These are phyloP conservation scores for Sturnus vulgaris DNA, from an alignment of 2,113 vertebrate genomes.

Conservation along the genomic window DNA sequence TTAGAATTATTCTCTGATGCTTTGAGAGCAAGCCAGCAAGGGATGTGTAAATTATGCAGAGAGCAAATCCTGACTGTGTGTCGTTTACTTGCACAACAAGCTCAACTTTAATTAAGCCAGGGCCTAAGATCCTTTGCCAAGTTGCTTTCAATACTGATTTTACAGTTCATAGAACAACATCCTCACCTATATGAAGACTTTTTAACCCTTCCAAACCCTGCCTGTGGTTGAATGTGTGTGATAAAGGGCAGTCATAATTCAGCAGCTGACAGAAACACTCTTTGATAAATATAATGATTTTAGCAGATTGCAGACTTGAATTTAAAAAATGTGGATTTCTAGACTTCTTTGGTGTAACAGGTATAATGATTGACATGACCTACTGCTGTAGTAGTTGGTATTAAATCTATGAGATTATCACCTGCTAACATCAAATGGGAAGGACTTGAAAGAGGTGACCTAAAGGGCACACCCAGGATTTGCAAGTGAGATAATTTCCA, in stretches of 20 bases:
- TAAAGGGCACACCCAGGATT: background rate
- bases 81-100: constrained; percentile 69
- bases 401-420: background rate
- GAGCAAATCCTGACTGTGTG: constrained; percentile 62
- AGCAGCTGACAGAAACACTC: background rate
- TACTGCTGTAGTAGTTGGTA: background rate
- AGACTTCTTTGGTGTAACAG: background rate
- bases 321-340: background rate
- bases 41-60: constrained; percentile 57
- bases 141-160: constrained; percentile 60
- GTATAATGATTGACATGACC: background rate
- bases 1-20: background rate
- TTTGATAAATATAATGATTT: background rate
- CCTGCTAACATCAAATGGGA: background rate
- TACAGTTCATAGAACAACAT: constrained; percentile 57
- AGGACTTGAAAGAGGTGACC: background rate
- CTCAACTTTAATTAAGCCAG: constrained; percentile 66
- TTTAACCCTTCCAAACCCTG: constrained; percentile 40
- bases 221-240: background rate
- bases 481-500: background rate
- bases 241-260: background rate
- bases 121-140: constrained; percentile 60
- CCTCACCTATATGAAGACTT: constrained; percentile 31
- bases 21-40: constrained; percentile 48
- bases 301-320: background rate